Evolutionary conservation across 2,888 invertebrate species (phyloP).

Genomic region (Melikaiella ostensackeni): DNA sequence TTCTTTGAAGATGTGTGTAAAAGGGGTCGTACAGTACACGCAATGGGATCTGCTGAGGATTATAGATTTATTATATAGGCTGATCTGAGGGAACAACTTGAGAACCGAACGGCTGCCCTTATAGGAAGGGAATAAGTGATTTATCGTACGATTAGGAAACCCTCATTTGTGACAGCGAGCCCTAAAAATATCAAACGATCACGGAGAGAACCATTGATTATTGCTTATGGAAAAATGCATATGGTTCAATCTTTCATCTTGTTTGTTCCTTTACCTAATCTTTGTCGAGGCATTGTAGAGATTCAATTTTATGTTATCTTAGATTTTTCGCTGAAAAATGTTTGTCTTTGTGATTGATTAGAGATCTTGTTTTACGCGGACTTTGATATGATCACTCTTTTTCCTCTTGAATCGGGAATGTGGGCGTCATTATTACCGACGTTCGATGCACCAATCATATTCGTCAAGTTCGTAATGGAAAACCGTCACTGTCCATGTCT

Average conservation of each 20-base stretch:
- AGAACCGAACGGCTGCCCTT: conserved; percentile 28
- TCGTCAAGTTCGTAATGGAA: conserved; percentile 32
- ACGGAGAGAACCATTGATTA: conserved; percentile 5
- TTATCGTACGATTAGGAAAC: conserved; percentile 30
- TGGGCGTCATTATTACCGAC: conserved; percentile 19
- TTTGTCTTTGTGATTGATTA: neutral
- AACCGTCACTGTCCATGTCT: conserved; percentile 29
- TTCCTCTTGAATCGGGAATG: neutral
- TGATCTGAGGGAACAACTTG: conserved; percentile 29
- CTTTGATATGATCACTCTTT: neutral
- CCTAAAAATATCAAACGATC: conserved; percentile 1
- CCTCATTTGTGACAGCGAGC: conserved; percentile 23
- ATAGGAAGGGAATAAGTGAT: conserved; percentile 29
- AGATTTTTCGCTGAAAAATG: neutral
- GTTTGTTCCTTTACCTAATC: neutral
- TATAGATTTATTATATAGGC: conserved; percentile 20
- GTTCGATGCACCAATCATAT: conserved; percentile 23
- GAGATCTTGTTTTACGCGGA: neutral
- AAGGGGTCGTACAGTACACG: neutral
- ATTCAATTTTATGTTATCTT: neutral
- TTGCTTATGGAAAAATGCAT: conserved; percentile 27
- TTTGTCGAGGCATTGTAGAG: neutral
- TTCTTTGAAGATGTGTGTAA: neutral
- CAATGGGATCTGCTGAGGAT: neutral
- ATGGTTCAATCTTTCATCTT: neutral